Evolutionary conservation across 2,113 vertebrate genomes (phyloP).

Genomic region (Ailurus styani): DNA sequence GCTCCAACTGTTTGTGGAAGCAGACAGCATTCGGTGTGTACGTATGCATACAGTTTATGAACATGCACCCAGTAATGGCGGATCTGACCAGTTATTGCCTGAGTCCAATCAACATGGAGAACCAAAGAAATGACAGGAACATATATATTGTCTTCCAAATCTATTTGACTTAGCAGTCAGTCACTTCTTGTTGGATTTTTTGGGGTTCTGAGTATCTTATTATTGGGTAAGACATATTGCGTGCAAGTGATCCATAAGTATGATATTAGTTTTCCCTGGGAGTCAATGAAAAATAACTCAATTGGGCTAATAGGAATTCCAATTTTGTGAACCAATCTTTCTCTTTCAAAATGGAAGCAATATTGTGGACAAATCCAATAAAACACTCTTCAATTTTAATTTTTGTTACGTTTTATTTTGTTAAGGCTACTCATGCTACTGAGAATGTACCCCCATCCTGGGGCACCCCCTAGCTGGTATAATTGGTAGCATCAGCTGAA

Average conservation of each 20-base stretch:
- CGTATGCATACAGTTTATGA: not conserved
- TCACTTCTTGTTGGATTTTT: not conserved
- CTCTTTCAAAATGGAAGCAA: conserved; percentile 18
- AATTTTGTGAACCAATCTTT: conserved; percentile 30
- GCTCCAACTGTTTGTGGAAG: not conserved
- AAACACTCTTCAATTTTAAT: not conserved
- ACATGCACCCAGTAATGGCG: not conserved
- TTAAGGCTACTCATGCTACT: not conserved
- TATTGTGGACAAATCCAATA: conserved; percentile 24
- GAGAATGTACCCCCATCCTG: not conserved
- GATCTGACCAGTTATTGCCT: not conserved
- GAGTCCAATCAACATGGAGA: not conserved
- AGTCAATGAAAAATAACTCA: conserved; percentile 30
- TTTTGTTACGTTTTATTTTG: not conserved
- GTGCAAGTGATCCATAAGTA: not conserved
- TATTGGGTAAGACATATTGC: not conserved
- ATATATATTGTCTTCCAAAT: not conserved
- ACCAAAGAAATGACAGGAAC: not conserved
- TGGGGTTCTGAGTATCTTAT: not conserved
- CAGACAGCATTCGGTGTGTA: not conserved
- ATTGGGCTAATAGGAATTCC: not conserved
- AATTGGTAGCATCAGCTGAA: not conserved
- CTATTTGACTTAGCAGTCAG: not conserved
- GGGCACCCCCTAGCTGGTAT: not conserved
- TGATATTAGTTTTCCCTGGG: not conserved